phyloP scores from a whole-genome alignment of 2,888 invertebrate genomes.

The Dryocosmus kuriphilus region DNA sequence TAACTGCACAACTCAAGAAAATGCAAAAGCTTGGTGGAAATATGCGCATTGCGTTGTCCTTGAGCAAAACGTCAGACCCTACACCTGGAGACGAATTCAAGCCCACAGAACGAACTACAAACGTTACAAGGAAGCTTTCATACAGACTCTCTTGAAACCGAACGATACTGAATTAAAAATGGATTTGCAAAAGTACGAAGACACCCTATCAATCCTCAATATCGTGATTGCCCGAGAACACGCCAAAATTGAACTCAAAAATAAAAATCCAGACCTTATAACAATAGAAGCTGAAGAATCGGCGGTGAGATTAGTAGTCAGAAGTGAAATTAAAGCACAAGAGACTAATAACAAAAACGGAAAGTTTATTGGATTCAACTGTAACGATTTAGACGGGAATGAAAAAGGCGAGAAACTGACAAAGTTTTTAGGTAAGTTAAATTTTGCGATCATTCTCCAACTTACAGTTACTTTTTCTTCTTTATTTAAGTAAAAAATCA shows the following conservation, averaged over 20 bases:
- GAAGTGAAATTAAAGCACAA: conserved; percentile 64
- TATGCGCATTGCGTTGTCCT: conserved; percentile 86
- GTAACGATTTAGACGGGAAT: conserved; percentile 44
- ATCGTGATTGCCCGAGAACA: conserved; percentile 89
- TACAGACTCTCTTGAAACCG: conserved; percentile 84
- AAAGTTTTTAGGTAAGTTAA: conserved; percentile 11
- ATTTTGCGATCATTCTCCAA: too few species aligned
- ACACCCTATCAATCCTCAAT: conserved; percentile 85
- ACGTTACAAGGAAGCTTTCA: conserved; percentile 85
- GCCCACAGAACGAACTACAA: conserved; percentile 85
- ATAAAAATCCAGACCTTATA: conserved; percentile 72
- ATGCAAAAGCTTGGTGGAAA: conserved; percentile 86
- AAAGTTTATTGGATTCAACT: conserved; percentile 35
- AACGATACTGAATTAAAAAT: conserved; percentile 86
- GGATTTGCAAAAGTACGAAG: conserved; percentile 87
- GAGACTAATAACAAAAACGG: conserved; percentile 31
- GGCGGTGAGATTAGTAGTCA: conserved; percentile 77
- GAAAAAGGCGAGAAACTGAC: conserved; percentile 36
- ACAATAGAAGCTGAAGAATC: conserved; percentile 72
- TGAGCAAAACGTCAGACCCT: conserved; percentile 86
- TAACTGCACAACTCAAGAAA: conserved; percentile 79
- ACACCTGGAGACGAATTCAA: conserved; percentile 86
- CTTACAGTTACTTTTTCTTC: too few species aligned
- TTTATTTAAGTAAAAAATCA: too few species aligned
- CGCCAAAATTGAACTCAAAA: conserved; percentile 83